Evolutionary conservation across 2,888 invertebrate genomes (phyloP).

Genomic region (Autographa gamma): DNA sequence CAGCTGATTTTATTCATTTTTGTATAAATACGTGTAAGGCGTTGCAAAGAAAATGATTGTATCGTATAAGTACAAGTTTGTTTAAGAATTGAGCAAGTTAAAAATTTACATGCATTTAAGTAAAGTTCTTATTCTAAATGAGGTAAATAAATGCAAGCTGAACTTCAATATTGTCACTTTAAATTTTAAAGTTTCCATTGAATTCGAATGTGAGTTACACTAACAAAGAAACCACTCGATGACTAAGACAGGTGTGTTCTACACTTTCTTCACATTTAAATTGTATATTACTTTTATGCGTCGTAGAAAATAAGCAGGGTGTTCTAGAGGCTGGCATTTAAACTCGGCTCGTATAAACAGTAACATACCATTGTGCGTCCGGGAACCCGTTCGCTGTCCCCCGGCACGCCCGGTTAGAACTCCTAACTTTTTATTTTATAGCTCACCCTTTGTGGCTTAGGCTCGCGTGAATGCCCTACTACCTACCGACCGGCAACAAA

Average conservation of each 20-base stretch:
- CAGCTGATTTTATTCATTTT: conserved; percentile 55
- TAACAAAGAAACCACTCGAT: conserved; percentile 15
- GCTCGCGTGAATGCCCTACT: conserved; percentile 84
- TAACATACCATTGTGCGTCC: conserved; percentile 74
- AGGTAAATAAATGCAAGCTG: background rate
- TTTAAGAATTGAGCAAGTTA: background rate
- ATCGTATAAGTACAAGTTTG: background rate
- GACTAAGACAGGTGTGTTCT: conserved; percentile 34
- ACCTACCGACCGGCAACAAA: conserved; percentile 68
- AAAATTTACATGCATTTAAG: background rate
- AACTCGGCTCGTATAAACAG: conserved; percentile 56
- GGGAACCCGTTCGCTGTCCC: conserved; percentile 84
- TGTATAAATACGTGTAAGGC: background rate
- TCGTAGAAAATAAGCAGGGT: conserved; percentile 18
- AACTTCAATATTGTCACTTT: conserved; percentile 11
- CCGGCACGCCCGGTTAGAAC: conserved; percentile 86
- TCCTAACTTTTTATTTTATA: conserved; percentile 87
- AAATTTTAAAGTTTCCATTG: conserved; percentile 32
- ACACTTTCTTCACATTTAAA: conserved; percentile 29
- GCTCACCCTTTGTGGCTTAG: conserved; percentile 86
- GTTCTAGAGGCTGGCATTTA: conserved; percentile 18
- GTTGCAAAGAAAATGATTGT: background rate
- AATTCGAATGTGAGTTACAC: conserved; percentile 20
- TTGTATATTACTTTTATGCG: conserved; percentile 15
- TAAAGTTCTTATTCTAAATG: background rate